These are phyloP conservation scores for Epicauta chinensis DNA, from an alignment of 1,140 invertebrate species.

Conservation along the genomic window DNA sequence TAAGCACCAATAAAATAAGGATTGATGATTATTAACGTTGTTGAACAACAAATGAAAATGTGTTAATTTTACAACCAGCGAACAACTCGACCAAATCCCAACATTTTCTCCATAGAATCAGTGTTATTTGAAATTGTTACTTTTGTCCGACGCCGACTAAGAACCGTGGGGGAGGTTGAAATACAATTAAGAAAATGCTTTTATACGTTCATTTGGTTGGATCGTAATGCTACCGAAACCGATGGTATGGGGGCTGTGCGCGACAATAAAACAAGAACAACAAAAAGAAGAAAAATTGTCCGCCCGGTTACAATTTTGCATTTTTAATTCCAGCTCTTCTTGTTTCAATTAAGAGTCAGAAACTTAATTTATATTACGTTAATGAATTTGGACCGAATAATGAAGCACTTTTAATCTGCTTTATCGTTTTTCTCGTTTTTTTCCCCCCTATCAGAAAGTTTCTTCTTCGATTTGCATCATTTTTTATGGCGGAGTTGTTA, in stretches of 20 bases:
- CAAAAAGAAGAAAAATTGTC: background rate
- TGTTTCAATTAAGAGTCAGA: constrained; percentile 19
- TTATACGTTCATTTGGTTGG: constrained; percentile 14
- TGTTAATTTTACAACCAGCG: no score
- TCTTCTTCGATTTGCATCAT: constrained; percentile 10
- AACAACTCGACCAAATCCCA: no score
- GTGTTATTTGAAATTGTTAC: no score
- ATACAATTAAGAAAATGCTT: constrained; percentile 17
- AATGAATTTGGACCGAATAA: constrained; percentile 19
- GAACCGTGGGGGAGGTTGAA: background rate
- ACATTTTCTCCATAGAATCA: no score
- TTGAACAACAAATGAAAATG: no score
- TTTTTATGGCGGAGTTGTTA: background rate
- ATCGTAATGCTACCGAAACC: background rate
- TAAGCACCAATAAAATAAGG: no score
- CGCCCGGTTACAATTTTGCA: constrained; percentile 5
- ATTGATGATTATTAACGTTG: no score
- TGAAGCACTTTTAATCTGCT: constrained; percentile 19
- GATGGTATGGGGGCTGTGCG: no score
- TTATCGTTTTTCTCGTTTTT: constrained; percentile 8
- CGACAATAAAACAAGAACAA: no score
- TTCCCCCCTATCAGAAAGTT: background rate
- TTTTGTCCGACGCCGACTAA: no score
- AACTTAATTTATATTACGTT: constrained; percentile 18
- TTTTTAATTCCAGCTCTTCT: constrained; percentile 15